Evolutionary conservation across 2,888 invertebrate genomes (phyloP), one percentile per base, ranked within the genome.

Genomic region (Lumbricus terrestris): DNA sequence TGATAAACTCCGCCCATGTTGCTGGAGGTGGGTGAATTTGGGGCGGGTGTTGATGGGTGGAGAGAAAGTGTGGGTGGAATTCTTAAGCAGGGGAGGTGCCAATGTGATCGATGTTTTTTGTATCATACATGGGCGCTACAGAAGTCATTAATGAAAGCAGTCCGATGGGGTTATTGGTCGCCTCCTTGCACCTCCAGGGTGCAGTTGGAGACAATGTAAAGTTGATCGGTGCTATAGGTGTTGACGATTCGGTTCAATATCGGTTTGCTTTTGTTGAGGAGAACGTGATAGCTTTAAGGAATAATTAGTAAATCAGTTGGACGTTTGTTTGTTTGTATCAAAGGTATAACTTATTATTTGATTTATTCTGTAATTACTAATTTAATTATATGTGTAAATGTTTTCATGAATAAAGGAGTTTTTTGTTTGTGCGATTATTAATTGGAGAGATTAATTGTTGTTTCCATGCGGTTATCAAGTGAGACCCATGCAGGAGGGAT

Each of bases 1-100:
- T n/a, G n/a, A n/a, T n/a, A n/a, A n/a, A n/a, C n/a, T n/a, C n/a
- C n/a, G n/a, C n/a, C n/a, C n/a, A n/a, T n/a, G n/a, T n/a, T n/a
- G n/a, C n/a, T n/a, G n/a, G 96, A 96, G 95, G 96, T 96, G 92
- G 33, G 90, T 69, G 69, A 69, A 69, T 69, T 69, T n/a, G 69
- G 5, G 69, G n/a, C n/a, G n/a, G 42, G 42, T 42, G 42, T 40
- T 11, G 40, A 40, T 40, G 40, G 40, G 40, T 40, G 18, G 16
- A 2, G 42, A 16, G 16, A 13, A 16, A 15, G 42, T 42, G 42
- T 42, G 42, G 42, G 11, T 42, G 42, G 42, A 15, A 15, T 6
- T 40, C n/a, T n/a, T n/a, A n/a, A n/a, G n/a, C n/a, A n/a, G n/a
- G n/a, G n/a, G n/a, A n/a, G n/a, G n/a, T n/a, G n/a, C n/a, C 47